These are phyloP conservation scores for Sebastes glaucus DNA, from an alignment of 2,797 vertebrate genomes.

Conservation along the genomic window DNA sequence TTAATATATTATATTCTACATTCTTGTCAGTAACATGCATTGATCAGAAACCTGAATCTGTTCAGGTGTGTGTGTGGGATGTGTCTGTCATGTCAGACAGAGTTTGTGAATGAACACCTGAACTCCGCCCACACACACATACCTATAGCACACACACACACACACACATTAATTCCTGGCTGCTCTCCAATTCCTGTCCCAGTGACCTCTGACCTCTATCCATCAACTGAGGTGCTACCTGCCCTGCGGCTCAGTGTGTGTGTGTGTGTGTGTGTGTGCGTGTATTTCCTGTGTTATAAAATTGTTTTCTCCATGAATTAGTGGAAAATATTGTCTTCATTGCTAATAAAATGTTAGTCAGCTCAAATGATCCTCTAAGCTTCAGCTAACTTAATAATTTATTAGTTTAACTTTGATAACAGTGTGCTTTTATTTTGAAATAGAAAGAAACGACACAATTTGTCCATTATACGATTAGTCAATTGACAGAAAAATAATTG, in stretches of 20 bases:
- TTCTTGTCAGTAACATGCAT: background rate
- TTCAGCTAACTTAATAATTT: background rate
- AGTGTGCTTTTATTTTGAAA: too few relatives aligned
- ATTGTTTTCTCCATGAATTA: background rate
- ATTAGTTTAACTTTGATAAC: too few relatives aligned
- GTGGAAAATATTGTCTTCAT: background rate
- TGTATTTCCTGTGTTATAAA: background rate
- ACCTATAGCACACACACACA: constrained; percentile 10
- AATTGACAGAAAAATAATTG: too few relatives aligned
- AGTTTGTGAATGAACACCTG: constrained; percentile 74
- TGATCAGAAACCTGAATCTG: background rate
- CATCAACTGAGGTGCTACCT: constrained; percentile 51
- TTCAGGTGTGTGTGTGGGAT: constrained; percentile 14
- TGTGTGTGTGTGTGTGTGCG: constrained; percentile 13
- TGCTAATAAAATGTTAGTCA: background rate
- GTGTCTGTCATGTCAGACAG: constrained; percentile 44
- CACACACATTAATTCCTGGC: constrained; percentile 36
- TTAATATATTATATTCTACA: background rate
- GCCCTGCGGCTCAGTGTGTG: constrained; percentile 21
- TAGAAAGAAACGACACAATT: too few relatives aligned
- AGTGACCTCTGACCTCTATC: constrained; percentile 62
- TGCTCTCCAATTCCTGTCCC: constrained; percentile 34
- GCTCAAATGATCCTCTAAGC: background rate
- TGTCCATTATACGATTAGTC: too few relatives aligned
- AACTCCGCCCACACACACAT: constrained; percentile 23